Conservation (phyloP, 2,797 vertebrate genomes). For the Gadopsis marmoratus region DNA sequence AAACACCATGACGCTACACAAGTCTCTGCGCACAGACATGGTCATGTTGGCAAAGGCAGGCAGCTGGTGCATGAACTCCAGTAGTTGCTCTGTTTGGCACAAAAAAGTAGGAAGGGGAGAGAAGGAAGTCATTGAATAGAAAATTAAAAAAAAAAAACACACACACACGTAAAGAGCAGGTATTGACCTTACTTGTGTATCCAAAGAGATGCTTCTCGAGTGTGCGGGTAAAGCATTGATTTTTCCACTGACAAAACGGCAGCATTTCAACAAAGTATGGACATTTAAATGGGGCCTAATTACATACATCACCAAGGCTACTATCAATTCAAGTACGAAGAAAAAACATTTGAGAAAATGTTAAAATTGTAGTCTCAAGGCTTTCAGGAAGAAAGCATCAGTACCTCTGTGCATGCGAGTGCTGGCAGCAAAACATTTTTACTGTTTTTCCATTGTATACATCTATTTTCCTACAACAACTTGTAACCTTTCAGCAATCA, state of each 20-base stretch:
- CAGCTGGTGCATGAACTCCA: constrained; percentile 99
- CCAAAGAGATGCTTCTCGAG: constrained; percentile 10
- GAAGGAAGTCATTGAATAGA: background rate
- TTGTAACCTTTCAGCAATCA: background rate
- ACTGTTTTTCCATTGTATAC: background rate
- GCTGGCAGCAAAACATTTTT: background rate
- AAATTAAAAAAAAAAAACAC: background rate
- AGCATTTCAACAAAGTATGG: constrained; percentile 12
- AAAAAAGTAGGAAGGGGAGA: constrained; percentile 3
- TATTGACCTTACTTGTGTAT: background rate
- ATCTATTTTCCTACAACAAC: background rate
- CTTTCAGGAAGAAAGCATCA: background rate
- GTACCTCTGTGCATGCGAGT: background rate
- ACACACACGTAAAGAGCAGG: background rate
- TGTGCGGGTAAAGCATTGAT: constrained; percentile 11
- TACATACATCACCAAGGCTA: background rate
- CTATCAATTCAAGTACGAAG: background rate
- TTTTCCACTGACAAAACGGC: constrained; percentile 17
- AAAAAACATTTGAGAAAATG: background rate
- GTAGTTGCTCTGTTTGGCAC: constrained; percentile 91
- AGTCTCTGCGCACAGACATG: constrained; percentile 97
- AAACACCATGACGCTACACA: constrained; percentile 98
- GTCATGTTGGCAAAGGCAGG: constrained; percentile 99
- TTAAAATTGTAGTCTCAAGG: background rate
- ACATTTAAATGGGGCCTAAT: constrained; percentile 17